Evolutionary conservation across 2,797 vertebrate genomes (phyloP), one percentile per base, ranked within the genome.

Genomic region (Onychomys arenicola): DNA sequence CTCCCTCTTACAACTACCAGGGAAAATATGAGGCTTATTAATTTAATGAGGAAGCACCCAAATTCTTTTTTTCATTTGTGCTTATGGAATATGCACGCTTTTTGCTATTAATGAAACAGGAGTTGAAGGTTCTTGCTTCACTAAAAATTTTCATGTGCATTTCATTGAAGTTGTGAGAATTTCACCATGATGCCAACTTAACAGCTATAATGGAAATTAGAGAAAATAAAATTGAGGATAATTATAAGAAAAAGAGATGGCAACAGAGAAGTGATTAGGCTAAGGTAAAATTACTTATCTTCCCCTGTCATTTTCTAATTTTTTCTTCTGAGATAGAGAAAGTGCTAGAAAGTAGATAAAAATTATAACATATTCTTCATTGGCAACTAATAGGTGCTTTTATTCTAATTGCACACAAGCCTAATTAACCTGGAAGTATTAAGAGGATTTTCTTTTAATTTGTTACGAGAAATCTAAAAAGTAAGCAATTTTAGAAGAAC

Each of bases 111-210:
- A 32, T 78, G 69, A 43, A 78, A 43, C 92, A 90, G 17, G 86
- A 88, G 71, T 61, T 91, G 27, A 84, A 96, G 27, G 3, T 95
- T 95, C 96, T 92, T 96, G 67, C 92, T 77, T 95, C 93, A 95
- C 21, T 13, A 76, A 52, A 92, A 63, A 7, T 78, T 95, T 97
- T 97, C 97, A 97, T 57, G 90, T 91, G 63, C 6, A 6, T 96
- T 97, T 98, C 97, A 97, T 96, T 98, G 95, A 98, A 97, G n/a
- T 81, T 93, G 3, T 81, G 25, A 97, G 78, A 96, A 94, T 97
- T 73, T 94, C 92, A 84, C 61, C 93, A 80, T 97, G 40, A 96
- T 94, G 17, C 95, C 96, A 97, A 80, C 78, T 86, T 92, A 96
- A 95, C 43, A 83, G 94, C 67, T 97, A 87, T 87, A 93, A 94